A percentile compares a stretch with the other conserved stretches of the same genome.
These are phyloP conservation scores for Ispidina picta DNA, from an alignment of 2,797 vertebrate genomes.

Conservation along the genomic window DNA sequence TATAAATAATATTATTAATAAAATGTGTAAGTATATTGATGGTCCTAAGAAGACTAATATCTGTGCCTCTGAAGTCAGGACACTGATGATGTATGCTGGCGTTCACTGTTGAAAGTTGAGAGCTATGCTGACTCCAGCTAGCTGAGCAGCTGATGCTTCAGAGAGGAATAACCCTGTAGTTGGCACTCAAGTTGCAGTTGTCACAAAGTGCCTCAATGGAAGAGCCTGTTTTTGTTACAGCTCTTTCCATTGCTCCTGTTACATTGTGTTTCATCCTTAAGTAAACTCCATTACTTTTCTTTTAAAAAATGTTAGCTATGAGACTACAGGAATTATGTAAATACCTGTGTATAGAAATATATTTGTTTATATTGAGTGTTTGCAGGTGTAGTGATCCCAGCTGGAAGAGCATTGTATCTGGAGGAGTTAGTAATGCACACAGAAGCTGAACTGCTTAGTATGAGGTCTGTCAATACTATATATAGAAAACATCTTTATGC, in stretches of 20 bases:
- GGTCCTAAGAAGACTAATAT: background rate
- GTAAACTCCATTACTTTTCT: background rate
- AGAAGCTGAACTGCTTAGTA: background rate
- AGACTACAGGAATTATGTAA: background rate
- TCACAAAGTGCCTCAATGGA: background rate
- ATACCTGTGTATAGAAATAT: background rate
- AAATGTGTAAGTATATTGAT: background rate
- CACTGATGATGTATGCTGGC: background rate
- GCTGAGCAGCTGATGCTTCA: background rate
- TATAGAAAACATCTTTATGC: constrained; percentile 60
- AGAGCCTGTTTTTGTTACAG: background rate
- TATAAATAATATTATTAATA: background rate
- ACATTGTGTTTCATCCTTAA: background rate
- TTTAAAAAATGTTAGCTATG: background rate
- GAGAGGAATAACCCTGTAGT: background rate
- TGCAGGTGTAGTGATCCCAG: background rate
- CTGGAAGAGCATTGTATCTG: background rate
- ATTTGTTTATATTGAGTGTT: background rate
- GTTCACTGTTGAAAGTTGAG: background rate
- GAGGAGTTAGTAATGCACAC: background rate
- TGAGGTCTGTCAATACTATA: constrained; percentile 22
- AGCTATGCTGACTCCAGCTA: background rate
- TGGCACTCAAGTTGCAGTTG: background rate
- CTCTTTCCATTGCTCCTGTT: background rate
- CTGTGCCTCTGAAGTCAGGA: background rate